Evolutionary conservation across 1,140 invertebrate species (phyloP), one percentile per base, ranked within the genome.

Genomic region (Globodera ellingtonae): DNA sequence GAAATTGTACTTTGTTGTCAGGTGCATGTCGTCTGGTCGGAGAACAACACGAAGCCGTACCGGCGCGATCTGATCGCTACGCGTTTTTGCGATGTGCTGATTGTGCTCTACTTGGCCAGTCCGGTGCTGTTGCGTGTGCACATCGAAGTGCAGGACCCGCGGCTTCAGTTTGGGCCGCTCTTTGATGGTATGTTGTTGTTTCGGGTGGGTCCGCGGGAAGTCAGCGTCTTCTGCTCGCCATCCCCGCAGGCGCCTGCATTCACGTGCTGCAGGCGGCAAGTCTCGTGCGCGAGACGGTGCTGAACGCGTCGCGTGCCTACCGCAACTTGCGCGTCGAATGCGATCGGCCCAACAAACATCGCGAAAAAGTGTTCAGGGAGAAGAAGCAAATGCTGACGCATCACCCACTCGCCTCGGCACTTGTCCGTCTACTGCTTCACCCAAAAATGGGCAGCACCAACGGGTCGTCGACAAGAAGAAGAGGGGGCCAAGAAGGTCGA

Each of bases 61-160:
- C 92, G 96, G 78, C 92, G 97, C 62, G 96, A 96, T 85, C 98
- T 98, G 81, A 94, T 99, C 89, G 95, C 97, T 44, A 99, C 97
- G 18, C 96, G 99, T 91, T 99, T 99, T 92, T 98, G 97, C 89
- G 97, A 99, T 91, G 95, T 98, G 72, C 92, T 99, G 8, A 97
- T 99, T 89, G 95, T 95, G 10, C 95, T 99, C 85, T 98, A 99
- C 92, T 97, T 95, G 87, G 8, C 90, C 97, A 81, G 62, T 35
- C 71, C 77, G 13, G 77, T 69, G 47, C 69, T 84, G n/a, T 50
- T 85, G n/a, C 84, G 87, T n/a, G 82, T 89, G 1, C 77, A 84
- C 21, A 75, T 84, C 50, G 89, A 86, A 75, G 84, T 83, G 24
- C 78, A 86, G 46, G 81, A 88, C 44, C 90, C 95, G 92, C 93